Conservation (phyloP, 2,888 invertebrate species). For the Leucania comma region DNA sequence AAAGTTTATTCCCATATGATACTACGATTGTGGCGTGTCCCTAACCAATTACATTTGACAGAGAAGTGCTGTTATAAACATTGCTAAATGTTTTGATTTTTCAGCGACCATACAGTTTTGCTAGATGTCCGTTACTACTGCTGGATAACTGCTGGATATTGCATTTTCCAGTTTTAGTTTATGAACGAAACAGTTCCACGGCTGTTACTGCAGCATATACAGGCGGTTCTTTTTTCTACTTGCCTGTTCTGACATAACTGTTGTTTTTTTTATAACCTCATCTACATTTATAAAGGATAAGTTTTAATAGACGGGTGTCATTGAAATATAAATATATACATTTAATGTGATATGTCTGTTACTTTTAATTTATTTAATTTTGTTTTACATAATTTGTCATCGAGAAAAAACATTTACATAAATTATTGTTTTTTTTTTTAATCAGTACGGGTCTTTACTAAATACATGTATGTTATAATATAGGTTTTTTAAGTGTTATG, state of each 20-base stretch:
- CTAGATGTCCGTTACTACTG: background rate
- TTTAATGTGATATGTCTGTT: too few species aligned
- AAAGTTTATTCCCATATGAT: background rate
- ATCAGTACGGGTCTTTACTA: too few species aligned
- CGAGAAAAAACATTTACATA: too few species aligned
- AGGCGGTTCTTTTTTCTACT: conserved; percentile 39
- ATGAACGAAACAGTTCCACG: conserved; percentile 33
- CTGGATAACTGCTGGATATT: conserved; percentile 22
- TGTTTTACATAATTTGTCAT: too few species aligned
- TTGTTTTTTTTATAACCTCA: conserved; percentile 2
- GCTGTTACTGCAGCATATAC: conserved; percentile 5
- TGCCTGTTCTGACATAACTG: conserved; percentile 2
- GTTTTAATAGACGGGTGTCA: background rate
- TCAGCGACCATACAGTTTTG: background rate
- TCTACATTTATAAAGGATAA: background rate
- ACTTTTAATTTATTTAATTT: too few species aligned
- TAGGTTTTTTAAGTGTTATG: too few species aligned
- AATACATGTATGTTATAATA: too few species aligned
- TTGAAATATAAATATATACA: too few species aligned
- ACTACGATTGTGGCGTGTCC: background rate
- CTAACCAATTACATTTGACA: background rate
- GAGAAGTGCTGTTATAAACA: background rate
- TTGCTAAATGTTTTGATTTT: background rate
- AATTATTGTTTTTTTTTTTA: too few species aligned
- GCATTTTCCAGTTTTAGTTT: conserved; percentile 35